phyloP scores from a whole-genome alignment of 2,113 vertebrate genomes.

The Periophthalmodon schlosseri region DNA sequence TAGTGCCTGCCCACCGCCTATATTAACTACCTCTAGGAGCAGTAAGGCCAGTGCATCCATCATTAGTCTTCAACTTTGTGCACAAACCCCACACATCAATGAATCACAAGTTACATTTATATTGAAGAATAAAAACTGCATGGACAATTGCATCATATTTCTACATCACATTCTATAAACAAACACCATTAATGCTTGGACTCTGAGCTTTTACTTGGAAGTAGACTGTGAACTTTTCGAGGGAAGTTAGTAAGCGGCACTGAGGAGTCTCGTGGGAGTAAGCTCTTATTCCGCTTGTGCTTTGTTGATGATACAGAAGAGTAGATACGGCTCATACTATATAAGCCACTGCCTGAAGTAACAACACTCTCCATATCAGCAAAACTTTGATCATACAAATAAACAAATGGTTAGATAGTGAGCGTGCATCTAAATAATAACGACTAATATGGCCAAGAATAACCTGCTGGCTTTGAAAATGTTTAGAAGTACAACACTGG shows the following conservation, averaged over 20 bases:
- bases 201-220: not conserved
- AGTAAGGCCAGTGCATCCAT: slow-evolving; percentile 15
- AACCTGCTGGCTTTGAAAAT: not conserved
- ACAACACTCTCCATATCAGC: not conserved
- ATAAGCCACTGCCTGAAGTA: not conserved
- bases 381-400: slow-evolving; percentile 1
- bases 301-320: slow-evolving; percentile 5
- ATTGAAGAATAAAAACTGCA: not conserved
- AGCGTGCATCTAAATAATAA: not conserved
- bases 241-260: not conserved
- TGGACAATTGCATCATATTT: not conserved
- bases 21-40: slow-evolving; percentile 36
- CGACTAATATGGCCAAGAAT: not conserved
- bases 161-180: not conserved
- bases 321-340: not conserved
- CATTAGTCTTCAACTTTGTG: not conserved
- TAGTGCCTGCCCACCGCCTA: slow-evolving; percentile 19
- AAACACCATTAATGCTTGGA: not conserved
- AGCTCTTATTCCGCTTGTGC: not conserved
- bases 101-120: not conserved
- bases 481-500: no score
- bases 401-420: not conserved
- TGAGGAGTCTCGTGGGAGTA: not conserved
- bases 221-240: not conserved
- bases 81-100: not conserved